Conservation (phyloP, 2,113 vertebrate species). For the Cygnus atratus region DNA sequence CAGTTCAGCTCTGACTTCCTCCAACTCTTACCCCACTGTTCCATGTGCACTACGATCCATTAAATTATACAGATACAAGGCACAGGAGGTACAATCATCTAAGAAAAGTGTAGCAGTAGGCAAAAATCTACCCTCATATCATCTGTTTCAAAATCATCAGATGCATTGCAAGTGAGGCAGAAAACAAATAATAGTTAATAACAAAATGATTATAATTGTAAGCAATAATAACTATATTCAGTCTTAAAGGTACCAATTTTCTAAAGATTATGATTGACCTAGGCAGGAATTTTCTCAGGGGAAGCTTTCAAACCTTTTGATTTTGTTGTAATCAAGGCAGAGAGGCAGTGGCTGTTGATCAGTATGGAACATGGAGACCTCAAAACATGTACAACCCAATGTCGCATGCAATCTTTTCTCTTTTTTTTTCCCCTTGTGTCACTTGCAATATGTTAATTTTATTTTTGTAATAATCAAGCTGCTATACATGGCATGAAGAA, state of each 20-base stretch:
- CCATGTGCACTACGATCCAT: neutral
- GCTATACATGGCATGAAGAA: neutral
- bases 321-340: neutral
- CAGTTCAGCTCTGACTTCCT: neutral
- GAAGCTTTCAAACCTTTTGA: neutral
- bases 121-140: neutral
- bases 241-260: slow-evolving; percentile 6
- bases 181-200: neutral
- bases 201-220: neutral
- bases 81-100: neutral
- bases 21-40: neutral
- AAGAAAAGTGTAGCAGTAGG: neutral
- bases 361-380: neutral
- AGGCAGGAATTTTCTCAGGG: neutral
- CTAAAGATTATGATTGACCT: slow-evolving; percentile 19
- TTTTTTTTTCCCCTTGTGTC: neutral
- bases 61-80: neutral
- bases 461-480: neutral
- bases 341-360: neutral
- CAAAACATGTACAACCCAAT: neutral
- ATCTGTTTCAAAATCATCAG: neutral
- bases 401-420: fast-evolving
- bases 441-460: neutral
- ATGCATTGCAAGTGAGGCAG: neutral
- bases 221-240: neutral